These are phyloP conservation scores for Leucoptera coffeella DNA, from an alignment of 2,888 invertebrate genomes.

Conservation along the genomic window DNA sequence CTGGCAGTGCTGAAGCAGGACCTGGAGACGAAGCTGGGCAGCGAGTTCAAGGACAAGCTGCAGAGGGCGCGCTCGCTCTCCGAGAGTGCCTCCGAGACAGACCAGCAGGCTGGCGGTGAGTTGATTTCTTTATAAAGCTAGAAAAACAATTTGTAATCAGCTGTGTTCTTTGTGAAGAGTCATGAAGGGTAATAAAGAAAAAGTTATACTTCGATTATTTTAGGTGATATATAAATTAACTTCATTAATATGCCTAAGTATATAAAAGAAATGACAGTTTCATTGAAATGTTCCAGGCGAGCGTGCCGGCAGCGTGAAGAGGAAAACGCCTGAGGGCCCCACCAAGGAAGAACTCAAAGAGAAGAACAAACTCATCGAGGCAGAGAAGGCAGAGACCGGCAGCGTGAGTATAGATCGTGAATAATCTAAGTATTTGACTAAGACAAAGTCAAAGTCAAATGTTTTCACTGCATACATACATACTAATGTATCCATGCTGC, in stretches of 20 bases:
- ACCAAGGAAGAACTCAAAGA: constrained; percentile 29
- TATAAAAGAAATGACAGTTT: too few relatives aligned
- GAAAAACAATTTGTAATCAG: too few relatives aligned
- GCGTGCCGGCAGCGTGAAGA: constrained; percentile 38
- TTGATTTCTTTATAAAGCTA: too few relatives aligned
- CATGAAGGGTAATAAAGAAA: too few relatives aligned
- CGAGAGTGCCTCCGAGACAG: constrained; percentile 68
- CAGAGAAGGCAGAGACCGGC: constrained; percentile 87
- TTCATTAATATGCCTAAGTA: too few relatives aligned
- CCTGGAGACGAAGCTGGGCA: constrained; percentile 60
- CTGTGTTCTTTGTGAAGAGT: too few relatives aligned
- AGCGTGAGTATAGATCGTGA: constrained; percentile 72
- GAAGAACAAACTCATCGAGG: constrained; percentile 78
- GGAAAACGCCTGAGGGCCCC: constrained; percentile 31
- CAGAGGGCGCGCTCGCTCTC: constrained; percentile 65
- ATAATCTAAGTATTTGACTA: too few relatives aligned
- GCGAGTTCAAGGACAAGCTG: constrained; percentile 64
- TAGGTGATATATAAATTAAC: too few relatives aligned
- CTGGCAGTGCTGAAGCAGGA: constrained; percentile 66
- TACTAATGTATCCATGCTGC: too few relatives aligned
- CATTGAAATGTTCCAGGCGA: too few relatives aligned
- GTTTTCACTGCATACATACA: too few relatives aligned
- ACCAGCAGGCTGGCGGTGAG: constrained; percentile 22
- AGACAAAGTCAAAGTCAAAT: too few relatives aligned
- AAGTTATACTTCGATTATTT: background rate